Evolutionary conservation across 2,113 vertebrate species (phyloP).

Genomic region (Cebus imitator): DNA sequence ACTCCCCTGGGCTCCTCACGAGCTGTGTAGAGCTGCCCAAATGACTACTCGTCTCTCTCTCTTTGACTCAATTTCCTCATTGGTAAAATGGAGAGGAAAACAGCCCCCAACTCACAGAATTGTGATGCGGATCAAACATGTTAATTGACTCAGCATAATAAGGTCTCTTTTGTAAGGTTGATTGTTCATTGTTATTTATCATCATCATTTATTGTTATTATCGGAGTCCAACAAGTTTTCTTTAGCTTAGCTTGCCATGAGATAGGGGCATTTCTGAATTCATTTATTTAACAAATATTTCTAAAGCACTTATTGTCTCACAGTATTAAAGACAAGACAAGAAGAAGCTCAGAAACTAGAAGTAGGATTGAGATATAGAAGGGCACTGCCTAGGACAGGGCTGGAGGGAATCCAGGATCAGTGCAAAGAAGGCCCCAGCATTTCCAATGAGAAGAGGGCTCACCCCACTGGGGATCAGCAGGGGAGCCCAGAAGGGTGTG

Average conservation of each 20-base stretch:
- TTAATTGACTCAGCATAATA: accelerated
- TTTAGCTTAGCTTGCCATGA: no score
- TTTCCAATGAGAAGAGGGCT: accelerated
- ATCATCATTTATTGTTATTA: not conserved
- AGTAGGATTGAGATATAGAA: not conserved
- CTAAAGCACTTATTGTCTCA: no score
- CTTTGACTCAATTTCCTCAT: not conserved
- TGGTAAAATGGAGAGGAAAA: not conserved
- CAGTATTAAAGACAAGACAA: not conserved
- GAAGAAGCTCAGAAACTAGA: not conserved
- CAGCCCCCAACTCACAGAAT: accelerated
- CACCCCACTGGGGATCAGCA: accelerated
- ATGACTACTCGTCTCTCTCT: accelerated
- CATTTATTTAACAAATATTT: not conserved
- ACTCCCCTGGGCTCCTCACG: no score
- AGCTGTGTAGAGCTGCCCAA: accelerated
- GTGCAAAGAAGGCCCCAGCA: not conserved
- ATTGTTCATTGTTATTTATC: no score
- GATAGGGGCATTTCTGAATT: accelerated
- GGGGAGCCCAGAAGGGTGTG: accelerated
- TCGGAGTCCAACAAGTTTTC: not conserved
- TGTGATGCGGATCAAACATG: accelerated
- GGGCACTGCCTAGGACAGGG: accelerated
- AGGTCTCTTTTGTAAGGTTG: accelerated
- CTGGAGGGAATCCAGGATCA: accelerated